Conservation (phyloP, 2,113 vertebrate genomes). For the Calonectris borealis region DNA sequence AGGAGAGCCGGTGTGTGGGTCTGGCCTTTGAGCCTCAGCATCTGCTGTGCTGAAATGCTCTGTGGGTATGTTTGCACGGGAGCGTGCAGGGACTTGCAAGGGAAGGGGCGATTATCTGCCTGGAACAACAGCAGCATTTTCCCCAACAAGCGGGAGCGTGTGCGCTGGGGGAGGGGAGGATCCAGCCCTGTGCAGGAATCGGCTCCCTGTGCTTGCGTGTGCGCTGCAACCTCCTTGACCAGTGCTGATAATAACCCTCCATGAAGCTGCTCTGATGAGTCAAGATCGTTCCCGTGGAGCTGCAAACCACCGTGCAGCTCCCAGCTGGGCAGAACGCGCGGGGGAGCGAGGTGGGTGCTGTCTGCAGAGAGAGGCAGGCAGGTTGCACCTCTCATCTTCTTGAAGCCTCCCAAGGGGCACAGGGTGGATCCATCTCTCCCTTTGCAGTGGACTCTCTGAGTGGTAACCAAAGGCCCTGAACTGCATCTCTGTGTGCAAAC, state of each 20-base stretch:
- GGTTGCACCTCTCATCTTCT: neutral
- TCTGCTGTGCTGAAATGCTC: neutral
- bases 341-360: neutral
- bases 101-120: slow-evolving; percentile 56
- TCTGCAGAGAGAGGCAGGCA: neutral
- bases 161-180: slow-evolving; percentile 24
- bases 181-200: neutral
- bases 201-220: neutral
- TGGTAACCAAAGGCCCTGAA: neutral
- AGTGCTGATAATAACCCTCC: neutral
- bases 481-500: neutral
- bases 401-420: neutral
- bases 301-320: neutral
- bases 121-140: slow-evolving; percentile 32
- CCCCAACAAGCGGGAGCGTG: slow-evolving; percentile 16
- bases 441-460: neutral
- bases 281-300: neutral
- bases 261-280: neutral
- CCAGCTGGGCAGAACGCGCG: accelerated
- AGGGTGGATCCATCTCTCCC: neutral
- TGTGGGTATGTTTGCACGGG: neutral
- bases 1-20: neutral
- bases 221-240: neutral
- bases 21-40: neutral
- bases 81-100: slow-evolving; percentile 47